Evolutionary conservation across 2,797 vertebrate genomes (phyloP), one percentile per base, ranked within the genome.

Genomic region (Mormyrus proboscirostris): DNA sequence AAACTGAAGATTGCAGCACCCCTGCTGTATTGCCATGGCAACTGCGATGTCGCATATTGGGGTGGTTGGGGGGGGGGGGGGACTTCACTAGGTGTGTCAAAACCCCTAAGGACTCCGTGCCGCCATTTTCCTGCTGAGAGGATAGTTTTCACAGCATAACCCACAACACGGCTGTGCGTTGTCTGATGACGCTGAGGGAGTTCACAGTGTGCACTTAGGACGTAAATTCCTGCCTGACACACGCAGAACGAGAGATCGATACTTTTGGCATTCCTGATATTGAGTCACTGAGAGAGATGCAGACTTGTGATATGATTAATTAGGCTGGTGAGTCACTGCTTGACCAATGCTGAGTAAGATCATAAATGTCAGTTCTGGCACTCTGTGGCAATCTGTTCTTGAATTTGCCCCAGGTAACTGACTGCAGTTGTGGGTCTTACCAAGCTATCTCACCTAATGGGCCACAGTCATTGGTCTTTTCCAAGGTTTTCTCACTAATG

Each of bases 371-470:
- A 85, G 44, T 47, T n/a, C 22, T 88, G 82, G 86, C 84, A 90
- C 89, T 90, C 87, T 90, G 90, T 93, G 88, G 86, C 90, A 90
- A 93, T 90, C 91, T 93, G 90, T 87, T 87, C 55, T 47, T 57
- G 19, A 57, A 16, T 41, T 29, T 87, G 85, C 50, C 73, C 83
- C 73, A 79, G 73, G 73, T 79, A 79, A 44, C 19, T 79, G 5
- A 19, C 73, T 9, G 41, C 16, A 44, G 38, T 79, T 19, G 7
- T 79, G 16, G 73, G 73, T 79, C 5, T 79, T 79, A 47, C 16
- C 73, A 79, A 38, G 69, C 12, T 38, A 16, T 73, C 25, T 73
- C 69, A 73, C 25, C 69, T 73, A 38, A 73, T 73, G 25, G 25
- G 5, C 12, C 10, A 38, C 25, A 73, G 65, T 33, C 29, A 33